A percentile compares a stretch with the other conserved stretches of the same genome.
Evolutionary conservation across 1,140 invertebrate species (phyloP).

Genomic region (Penaeus vannamei): DNA sequence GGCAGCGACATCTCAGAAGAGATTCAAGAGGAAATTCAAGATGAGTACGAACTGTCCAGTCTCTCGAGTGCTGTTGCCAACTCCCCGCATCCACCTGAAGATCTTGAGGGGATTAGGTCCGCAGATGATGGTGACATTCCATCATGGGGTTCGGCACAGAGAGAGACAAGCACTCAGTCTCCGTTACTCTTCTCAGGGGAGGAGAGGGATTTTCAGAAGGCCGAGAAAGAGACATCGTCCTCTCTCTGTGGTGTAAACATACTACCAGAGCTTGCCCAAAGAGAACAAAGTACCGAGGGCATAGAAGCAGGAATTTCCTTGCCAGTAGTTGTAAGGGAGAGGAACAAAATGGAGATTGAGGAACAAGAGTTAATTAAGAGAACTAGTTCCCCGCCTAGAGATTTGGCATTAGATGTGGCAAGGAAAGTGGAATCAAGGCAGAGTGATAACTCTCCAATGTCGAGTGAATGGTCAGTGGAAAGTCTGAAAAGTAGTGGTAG

Average conservation of each 20-base stretch:
- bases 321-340: background rate
- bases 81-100: too few species aligned
- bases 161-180: too few species aligned
- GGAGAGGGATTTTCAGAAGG: too few species aligned
- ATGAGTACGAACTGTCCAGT: background rate
- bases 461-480: conserved; percentile 6
- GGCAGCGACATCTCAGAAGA: conserved; percentile 39
- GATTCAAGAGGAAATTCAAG: conserved; percentile 28
- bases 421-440: too few species aligned
- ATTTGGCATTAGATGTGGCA: too few species aligned
- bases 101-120: background rate
- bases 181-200: too few species aligned
- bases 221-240: too few species aligned
- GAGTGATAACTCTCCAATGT: background rate
- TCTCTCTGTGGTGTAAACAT: too few species aligned
- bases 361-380: background rate
- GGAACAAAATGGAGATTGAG: background rate
- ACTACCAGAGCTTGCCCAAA: background rate
- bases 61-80: background rate
- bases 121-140: too few species aligned
- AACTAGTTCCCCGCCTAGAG: background rate
- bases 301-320: background rate
- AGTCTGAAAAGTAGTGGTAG: background rate
- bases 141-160: too few species aligned
- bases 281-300: background rate